Evolutionary conservation across 2,888 invertebrate genomes (phyloP), one percentile per base, ranked within the genome.

Genomic region (Azorinus chamasolen): DNA sequence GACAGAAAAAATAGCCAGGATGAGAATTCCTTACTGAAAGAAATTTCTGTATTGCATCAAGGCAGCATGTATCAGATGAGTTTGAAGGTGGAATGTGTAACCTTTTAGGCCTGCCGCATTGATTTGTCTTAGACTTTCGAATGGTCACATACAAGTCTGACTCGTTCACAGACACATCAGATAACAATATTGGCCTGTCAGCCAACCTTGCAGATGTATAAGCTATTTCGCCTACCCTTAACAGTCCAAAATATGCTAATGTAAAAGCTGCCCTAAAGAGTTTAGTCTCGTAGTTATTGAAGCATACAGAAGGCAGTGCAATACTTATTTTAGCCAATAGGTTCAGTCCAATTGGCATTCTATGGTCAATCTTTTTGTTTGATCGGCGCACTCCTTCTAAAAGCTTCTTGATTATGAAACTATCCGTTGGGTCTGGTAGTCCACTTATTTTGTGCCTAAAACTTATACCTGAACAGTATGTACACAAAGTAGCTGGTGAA

Each of bases 401-500:
- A 3, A 62, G 8, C 25, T 62, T 51, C 51, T 51, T 16, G 20
- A 46, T 12, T 5, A 39, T n/a, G 18, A 64, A 64, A 20, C n/a
- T 18, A 32, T 2, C 24, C 14, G 20, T 27, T 1, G 50, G 22
- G 24, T 62, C 39, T 27, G 18, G 12, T 14, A 37, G 1, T 16
- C 51, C 39, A 1, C n/a, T 12, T 14, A 63, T 32, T 27, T 51
- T 63, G 24, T 63, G 63, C n/a, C 24, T 2, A 64, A 45, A 64
- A 55, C 45, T 64, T 25, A 64, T 22, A 41, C 20, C 64, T 16
- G 54, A 54, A 18, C 54, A 20, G 27, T 43, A 64, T 16, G 64
- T 64, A 14, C 20, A 18, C 22, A 43, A 18, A 16, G 27, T 12
- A 16, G 16, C 16, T 5, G 53, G 25, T 6, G 63, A 51, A 24